Percentiles rank a stretch among this genome's conserved stretches.
These are phyloP conservation scores for Melieria crassipennis DNA, from an alignment of 2,888 invertebrate genomes.

Conservation along the genomic window DNA sequence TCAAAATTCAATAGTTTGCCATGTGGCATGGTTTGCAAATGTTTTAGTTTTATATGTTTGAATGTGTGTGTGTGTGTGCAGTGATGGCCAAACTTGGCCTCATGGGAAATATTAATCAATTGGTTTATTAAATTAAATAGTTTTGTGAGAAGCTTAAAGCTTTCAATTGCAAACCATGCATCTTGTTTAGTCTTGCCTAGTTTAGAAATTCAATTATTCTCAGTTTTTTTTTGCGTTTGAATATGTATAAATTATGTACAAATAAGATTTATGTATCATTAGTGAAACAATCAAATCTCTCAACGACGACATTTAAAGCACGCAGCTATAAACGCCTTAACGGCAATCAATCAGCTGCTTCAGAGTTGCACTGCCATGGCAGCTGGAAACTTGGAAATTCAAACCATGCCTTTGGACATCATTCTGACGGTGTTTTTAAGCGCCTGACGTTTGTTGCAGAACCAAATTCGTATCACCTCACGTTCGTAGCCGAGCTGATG, in stretches of 20 bases:
- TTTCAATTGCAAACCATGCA: no score
- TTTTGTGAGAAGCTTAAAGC: no score
- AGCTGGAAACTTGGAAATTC: slow-evolving; percentile 52
- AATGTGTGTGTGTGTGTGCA: no score
- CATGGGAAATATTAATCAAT: no score
- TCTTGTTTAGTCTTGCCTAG: no score
- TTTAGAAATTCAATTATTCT: no score
- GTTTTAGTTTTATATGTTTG: no score
- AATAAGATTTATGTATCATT: no score
- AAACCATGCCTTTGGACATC: slow-evolving; percentile 90
- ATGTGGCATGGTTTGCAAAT: no score
- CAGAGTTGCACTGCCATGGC: neutral
- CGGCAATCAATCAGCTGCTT: neutral
- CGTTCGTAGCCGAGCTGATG: slow-evolving; percentile 96
- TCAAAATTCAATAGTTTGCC: no score
- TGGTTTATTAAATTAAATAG: no score
- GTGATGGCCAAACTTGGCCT: no score
- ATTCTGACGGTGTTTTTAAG: slow-evolving; percentile 96
- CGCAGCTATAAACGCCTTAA: slow-evolving; percentile 1
- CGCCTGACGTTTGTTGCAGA: slow-evolving; percentile 98
- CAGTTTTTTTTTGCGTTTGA: neutral
- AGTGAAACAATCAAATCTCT: slow-evolving; percentile 41
- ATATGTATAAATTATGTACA: slow-evolving; percentile 11
- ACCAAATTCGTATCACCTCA: slow-evolving; percentile 99
- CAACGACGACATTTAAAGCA: slow-evolving; percentile 52